A percentile compares a stretch with the other conserved stretches of the same genome.
Evolutionary conservation across 2,888 invertebrate genomes (phyloP).

Genomic region (Epinotia brunnichana): DNA sequence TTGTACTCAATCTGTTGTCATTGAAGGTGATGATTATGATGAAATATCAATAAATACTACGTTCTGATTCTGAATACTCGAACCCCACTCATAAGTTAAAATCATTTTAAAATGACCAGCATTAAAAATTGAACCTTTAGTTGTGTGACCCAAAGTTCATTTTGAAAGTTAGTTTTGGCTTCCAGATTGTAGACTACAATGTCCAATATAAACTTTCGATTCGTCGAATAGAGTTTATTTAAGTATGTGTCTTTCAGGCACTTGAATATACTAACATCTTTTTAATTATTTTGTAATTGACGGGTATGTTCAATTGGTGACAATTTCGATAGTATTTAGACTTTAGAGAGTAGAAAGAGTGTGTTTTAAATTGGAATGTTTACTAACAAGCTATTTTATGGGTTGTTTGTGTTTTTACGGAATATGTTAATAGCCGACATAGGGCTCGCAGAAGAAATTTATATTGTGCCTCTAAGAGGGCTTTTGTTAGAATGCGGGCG

Average conservation of each 20-base stretch:
- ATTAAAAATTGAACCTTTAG: constrained; percentile 10
- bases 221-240: constrained; percentile 1
- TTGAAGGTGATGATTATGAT: constrained; percentile 43
- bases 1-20: constrained; percentile 45
- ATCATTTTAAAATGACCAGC: not conserved
- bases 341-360: no score
- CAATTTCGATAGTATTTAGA: constrained; percentile 9
- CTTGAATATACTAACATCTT: constrained; percentile 15
- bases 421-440: no score
- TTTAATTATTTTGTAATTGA: constrained; percentile 38
- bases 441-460: no score
- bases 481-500: no score
- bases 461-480: no score
- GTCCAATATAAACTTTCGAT: not conserved
- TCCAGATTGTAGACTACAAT: not conserved
- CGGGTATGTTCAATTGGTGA: constrained; percentile 15
- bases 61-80: constrained; percentile 14
- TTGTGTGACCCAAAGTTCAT: constrained; percentile 11
- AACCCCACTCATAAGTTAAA: constrained; percentile 19
- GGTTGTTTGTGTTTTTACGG: no score
- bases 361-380: constrained; percentile 2
- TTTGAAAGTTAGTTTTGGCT: not conserved
- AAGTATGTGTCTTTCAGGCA: not conserved
- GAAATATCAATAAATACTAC: constrained; percentile 39
- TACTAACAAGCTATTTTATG: not conserved